phyloP scores from a whole-genome alignment of 2,113 vertebrate species.

The Pseudorasbora parva region DNA sequence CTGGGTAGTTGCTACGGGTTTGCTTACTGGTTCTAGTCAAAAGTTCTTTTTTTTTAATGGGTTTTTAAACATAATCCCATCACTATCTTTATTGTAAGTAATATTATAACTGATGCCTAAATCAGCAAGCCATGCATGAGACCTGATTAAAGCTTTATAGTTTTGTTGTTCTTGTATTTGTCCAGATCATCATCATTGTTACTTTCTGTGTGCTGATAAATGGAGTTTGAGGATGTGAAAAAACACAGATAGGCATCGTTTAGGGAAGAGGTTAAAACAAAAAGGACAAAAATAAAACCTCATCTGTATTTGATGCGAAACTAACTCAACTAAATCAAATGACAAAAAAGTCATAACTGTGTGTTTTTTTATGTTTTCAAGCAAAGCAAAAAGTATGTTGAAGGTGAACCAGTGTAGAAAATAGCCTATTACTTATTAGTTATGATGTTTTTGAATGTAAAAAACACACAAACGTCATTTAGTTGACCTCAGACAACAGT shows the following conservation, averaged over 20 bases:
- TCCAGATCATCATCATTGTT: background rate
- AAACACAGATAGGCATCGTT: slow-evolving; percentile 61
- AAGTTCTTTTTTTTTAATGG: too few relatives aligned
- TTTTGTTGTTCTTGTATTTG: background rate
- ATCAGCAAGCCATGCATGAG: background rate
- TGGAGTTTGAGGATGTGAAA: slow-evolving; percentile 74
- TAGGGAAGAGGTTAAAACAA: slow-evolving; percentile 35
- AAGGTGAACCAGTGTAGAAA: too few relatives aligned
- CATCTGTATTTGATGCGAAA: background rate
- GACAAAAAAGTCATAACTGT: too few relatives aligned
- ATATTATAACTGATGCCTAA: background rate
- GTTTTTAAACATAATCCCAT: background rate
- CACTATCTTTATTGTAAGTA: background rate
- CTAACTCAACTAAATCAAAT: too few relatives aligned
- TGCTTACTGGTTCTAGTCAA: too few relatives aligned
- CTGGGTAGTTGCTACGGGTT: too few relatives aligned
- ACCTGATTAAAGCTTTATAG: background rate
- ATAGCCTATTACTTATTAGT: too few relatives aligned
- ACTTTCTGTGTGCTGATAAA: slow-evolving; percentile 72
- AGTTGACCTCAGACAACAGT: too few relatives aligned
- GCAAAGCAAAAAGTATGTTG: too few relatives aligned
- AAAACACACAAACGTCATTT: too few relatives aligned
- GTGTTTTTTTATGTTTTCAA: too few relatives aligned
- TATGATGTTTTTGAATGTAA: too few relatives aligned
- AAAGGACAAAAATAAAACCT: slow-evolving; percentile 40